These are phyloP conservation scores for Chaetodon auriga DNA, from an alignment of 2,113 vertebrate species.

Conservation along the genomic window DNA sequence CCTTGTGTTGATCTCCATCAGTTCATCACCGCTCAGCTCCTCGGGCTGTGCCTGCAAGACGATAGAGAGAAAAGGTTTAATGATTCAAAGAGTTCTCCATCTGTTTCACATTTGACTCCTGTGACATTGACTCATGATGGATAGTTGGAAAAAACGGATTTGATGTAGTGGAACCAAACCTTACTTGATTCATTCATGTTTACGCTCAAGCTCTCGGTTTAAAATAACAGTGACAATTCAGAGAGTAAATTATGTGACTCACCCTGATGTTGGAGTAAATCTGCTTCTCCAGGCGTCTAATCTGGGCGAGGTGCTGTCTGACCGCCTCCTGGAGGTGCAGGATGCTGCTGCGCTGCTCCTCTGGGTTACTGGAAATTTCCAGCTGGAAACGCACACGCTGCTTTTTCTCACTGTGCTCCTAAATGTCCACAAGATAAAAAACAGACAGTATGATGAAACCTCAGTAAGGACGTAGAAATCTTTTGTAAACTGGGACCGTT, in stretches of 20 bases:
- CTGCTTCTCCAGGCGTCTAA: slow-evolving; percentile 95
- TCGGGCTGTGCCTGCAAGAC: slow-evolving; percentile 90
- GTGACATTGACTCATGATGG: too few relatives aligned
- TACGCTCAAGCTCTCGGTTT: not conserved
- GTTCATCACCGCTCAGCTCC: slow-evolving; percentile 88
- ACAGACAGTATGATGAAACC: not conserved
- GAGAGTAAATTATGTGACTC: slow-evolving; percentile 15
- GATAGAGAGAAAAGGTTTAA: not conserved
- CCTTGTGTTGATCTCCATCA: slow-evolving; percentile 90
- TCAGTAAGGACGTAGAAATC: not conserved
- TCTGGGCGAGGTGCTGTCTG: slow-evolving; percentile 94
- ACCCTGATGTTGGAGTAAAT: slow-evolving; percentile 98
- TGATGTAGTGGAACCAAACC: too few relatives aligned
- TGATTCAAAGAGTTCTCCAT: too few relatives aligned
- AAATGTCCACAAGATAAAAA: not conserved
- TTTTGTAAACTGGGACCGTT: not conserved
- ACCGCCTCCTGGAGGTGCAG: slow-evolving; percentile 96
- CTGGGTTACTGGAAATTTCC: slow-evolving; percentile 98
- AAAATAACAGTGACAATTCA: not conserved
- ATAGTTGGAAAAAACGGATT: too few relatives aligned
- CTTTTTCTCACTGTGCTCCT: slow-evolving; percentile 99
- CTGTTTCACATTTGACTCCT: too few relatives aligned
- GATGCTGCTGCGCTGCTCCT: slow-evolving; percentile 98
- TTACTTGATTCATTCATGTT: too few relatives aligned
- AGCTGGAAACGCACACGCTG: slow-evolving; percentile 98